Evolutionary conservation across 2,113 vertebrate genomes (phyloP).

Genomic region (Neopipo cinnamomea): DNA sequence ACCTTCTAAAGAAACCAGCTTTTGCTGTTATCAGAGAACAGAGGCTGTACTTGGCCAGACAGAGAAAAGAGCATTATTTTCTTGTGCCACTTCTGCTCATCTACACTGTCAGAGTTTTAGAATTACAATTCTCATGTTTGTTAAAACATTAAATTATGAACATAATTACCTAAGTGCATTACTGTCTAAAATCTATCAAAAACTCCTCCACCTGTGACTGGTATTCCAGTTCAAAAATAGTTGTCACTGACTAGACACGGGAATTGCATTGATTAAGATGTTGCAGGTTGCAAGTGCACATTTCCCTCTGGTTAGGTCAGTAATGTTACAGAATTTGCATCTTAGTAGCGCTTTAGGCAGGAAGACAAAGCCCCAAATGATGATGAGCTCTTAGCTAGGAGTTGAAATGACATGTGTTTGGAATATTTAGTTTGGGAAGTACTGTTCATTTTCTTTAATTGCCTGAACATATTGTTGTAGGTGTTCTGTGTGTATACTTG

Average conservation of each 20-base stretch:
- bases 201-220: neutral
- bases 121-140: neutral
- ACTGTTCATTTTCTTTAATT: slow-evolving; percentile 60
- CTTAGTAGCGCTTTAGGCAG: neutral
- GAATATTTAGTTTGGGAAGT: slow-evolving; percentile 40
- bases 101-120: neutral
- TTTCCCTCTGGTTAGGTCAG: neutral
- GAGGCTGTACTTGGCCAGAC: neutral
- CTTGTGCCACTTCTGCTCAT: neutral
- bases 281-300: neutral
- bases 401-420: neutral
- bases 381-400: neutral
- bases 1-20: slow-evolving; percentile 25
- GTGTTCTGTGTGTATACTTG: slow-evolving; percentile 65
- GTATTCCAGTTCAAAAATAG: neutral
- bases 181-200: neutral
- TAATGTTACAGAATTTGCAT: neutral
- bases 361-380: neutral
- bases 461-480: slow-evolving; percentile 69
- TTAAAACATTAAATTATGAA: neutral
- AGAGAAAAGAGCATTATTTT: neutral
- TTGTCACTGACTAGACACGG: neutral
- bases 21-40: neutral
- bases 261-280: neutral
- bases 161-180: neutral